Evolutionary conservation across 2,888 invertebrate genomes (phyloP).

Genomic region (Microctonus brassicae): DNA sequence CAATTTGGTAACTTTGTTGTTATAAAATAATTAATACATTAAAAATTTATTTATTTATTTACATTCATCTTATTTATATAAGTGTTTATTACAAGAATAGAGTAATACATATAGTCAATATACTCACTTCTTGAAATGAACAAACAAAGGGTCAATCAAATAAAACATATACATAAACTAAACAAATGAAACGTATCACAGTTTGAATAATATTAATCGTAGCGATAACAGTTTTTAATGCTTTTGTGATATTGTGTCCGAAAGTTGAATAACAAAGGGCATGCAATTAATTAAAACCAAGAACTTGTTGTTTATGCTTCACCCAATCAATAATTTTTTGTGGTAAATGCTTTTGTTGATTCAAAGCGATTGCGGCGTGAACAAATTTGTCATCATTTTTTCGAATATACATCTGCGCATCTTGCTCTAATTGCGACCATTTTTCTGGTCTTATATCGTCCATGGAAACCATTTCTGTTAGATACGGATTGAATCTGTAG

Average conservation of each 20-base stretch:
- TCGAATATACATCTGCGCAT: slow-evolving; percentile 84
- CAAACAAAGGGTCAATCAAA: no score
- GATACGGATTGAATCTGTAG: slow-evolving; percentile 89
- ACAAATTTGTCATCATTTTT: slow-evolving; percentile 85
- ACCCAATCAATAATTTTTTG: slow-evolving; percentile 71
- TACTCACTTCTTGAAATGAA: not conserved
- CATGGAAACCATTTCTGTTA: slow-evolving; percentile 83
- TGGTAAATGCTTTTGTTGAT: slow-evolving; percentile 62
- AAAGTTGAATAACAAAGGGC: not conserved
- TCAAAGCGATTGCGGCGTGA: slow-evolving; percentile 73
- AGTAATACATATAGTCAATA: no score
- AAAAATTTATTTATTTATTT: not conserved
- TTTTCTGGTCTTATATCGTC: slow-evolving; percentile 84
- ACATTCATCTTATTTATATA: not conserved
- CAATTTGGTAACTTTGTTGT: not conserved
- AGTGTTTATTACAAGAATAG: not conserved
- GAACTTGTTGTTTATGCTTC: slow-evolving; percentile 65
- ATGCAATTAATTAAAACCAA: slow-evolving; percentile 52
- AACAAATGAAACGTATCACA: slow-evolving; percentile 19
- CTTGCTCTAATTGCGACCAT: slow-evolving; percentile 78
- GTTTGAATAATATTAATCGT: no score
- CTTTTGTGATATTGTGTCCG: no score
- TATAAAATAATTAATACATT: not conserved
- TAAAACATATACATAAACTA: no score
- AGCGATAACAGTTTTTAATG: no score